These are phyloP conservation scores for Choloepus hoffmanni DNA, from an alignment of 2,113 vertebrate genomes.

Conservation along the genomic window DNA sequence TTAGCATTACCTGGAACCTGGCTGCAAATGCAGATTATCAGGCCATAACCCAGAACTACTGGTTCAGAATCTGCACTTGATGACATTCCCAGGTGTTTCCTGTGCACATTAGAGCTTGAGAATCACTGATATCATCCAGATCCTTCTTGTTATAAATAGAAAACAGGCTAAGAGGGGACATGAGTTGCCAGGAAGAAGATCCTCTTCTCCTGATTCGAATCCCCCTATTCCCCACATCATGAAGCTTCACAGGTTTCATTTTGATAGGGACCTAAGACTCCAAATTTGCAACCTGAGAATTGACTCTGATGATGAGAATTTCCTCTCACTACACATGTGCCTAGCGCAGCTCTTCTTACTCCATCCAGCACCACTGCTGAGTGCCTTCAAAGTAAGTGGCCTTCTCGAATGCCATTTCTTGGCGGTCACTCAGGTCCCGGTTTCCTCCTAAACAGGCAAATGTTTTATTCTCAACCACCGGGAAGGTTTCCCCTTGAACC, in stretches of 20 bases:
- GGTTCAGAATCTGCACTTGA: background rate
- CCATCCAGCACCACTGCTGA: too few relatives aligned
- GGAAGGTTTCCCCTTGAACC: background rate
- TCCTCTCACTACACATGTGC: too few relatives aligned
- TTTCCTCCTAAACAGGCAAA: background rate
- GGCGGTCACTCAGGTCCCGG: background rate
- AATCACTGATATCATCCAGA: background rate
- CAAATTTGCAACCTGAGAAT: background rate
- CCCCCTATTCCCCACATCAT: background rate
- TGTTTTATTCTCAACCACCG: background rate
- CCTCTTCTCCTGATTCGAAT: too few relatives aligned
- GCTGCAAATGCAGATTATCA: background rate
- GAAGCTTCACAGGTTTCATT: background rate
- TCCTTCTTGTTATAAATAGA: background rate
- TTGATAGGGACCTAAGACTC: background rate
- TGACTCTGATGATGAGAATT: background rate
- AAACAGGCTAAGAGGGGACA: background rate
- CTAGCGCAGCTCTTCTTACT: background rate
- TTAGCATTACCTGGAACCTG: background rate
- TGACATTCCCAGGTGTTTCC: background rate
- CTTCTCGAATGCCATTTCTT: background rate
- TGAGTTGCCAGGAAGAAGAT: background rate
- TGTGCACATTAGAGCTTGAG: background rate
- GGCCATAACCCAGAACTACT: background rate
- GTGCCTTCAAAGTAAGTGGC: background rate